Percentiles rank a stretch among this genome's conserved stretches.
These are phyloP conservation scores for Alectoris magna DNA, from an alignment of 2,797 vertebrate species.

Conservation along the genomic window DNA sequence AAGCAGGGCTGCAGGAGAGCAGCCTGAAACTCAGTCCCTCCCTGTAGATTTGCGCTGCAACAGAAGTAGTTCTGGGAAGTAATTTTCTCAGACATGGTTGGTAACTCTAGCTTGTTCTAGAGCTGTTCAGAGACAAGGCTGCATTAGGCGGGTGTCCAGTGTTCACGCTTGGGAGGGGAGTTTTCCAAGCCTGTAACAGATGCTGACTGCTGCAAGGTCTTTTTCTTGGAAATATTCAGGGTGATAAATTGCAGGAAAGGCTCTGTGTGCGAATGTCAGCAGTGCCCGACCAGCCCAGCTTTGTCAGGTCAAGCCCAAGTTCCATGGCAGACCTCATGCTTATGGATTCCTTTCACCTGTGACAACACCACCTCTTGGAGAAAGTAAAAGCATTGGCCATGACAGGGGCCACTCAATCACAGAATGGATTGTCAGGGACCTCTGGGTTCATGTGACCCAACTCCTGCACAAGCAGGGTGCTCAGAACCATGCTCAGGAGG, in stretches of 20 bases:
- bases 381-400: not conserved
- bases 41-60: not conserved
- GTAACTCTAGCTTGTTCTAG: not conserved
- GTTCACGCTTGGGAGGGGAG: fast-evolving
- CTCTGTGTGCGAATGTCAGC: not conserved
- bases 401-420: not conserved
- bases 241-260: not conserved
- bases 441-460: not conserved
- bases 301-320: not conserved
- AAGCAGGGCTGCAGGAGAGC: not conserved
- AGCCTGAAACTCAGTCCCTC: not conserved
- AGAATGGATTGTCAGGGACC: not conserved
- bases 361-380: not conserved
- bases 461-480: not conserved
- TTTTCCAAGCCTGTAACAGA: not conserved
- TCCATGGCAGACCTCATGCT: not conserved
- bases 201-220: not conserved
- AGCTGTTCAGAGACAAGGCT: not conserved
- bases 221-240: fast-evolving
- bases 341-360: not conserved
- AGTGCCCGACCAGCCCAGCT: not conserved
- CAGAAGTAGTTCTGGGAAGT: not conserved
- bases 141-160: not conserved
- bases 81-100: not conserved
- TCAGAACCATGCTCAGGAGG: not conserved